Conservation (phyloP, 2,113 vertebrate genomes). For the Microtus ochrogaster region DNA sequence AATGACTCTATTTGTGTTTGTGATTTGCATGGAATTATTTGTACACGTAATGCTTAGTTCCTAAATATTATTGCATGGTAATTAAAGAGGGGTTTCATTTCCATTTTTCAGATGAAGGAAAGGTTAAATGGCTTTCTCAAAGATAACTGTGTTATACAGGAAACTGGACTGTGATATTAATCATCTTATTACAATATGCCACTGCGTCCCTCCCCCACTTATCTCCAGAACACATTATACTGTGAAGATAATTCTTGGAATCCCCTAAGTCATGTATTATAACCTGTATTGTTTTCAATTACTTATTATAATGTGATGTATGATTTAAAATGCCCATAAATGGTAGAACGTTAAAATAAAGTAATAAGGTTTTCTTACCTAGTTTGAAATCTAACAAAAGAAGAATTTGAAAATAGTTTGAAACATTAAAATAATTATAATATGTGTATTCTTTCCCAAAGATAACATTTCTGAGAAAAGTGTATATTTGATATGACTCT, state of each 20-base stretch:
- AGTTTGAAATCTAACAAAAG: conserved; percentile 44
- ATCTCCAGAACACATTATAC: conserved; percentile 27
- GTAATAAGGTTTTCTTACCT: conserved; percentile 52
- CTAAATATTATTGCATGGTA: conserved; percentile 18
- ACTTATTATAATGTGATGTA: conserved; percentile 3
- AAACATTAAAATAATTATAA: conserved; percentile 35
- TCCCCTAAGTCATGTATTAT: conserved; percentile 42
- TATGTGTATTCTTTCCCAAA: background rate
- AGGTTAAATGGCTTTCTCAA: conserved; percentile 4
- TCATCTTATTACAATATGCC: background rate
- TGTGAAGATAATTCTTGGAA: conserved; percentile 50
- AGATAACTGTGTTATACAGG: background rate
- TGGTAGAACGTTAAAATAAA: conserved; percentile 17
- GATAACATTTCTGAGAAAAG: conserved; percentile 27
- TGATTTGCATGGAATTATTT: conserved; percentile 28
- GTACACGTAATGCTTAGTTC: conserved; percentile 20
- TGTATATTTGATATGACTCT: conserved; percentile 10
- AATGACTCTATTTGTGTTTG: conserved; percentile 49
- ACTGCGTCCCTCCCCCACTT: background rate
- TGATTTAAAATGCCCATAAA: conserved; percentile 52
- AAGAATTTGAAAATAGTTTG: conserved; percentile 60
- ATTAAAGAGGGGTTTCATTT: background rate
- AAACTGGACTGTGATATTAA: conserved; percentile 17
- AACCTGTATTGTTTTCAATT: conserved; percentile 53
- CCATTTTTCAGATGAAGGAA: background rate